These are phyloP conservation scores for Microplitis mediator DNA, from an alignment of 1,140 invertebrate species.

Conservation along the genomic window DNA sequence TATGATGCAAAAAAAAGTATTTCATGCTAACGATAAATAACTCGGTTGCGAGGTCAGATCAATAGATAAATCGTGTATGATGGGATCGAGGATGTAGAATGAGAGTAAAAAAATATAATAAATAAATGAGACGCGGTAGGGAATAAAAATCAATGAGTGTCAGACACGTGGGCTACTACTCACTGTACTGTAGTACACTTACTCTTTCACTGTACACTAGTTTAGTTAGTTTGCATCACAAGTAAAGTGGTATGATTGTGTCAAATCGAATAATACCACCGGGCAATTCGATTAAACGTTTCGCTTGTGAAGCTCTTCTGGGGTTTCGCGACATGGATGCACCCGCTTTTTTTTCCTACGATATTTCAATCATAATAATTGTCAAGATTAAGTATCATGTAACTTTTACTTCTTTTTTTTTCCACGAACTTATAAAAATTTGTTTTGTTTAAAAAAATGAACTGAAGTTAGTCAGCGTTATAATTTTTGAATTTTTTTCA, in stretches of 20 bases:
- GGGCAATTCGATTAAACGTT: constrained; percentile 52
- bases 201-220: not conserved
- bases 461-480: too few relatives aligned
- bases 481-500: too few relatives aligned
- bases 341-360: constrained; percentile 34
- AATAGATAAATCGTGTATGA: not conserved
- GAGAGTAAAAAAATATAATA: not conserved
- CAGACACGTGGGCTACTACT: too few relatives aligned
- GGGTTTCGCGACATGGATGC: constrained; percentile 38
- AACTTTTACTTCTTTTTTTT: too few relatives aligned
- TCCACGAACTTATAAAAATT: not conserved
- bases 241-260: constrained; percentile 1
- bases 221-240: constrained; percentile 20
- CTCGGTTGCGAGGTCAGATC: constrained; percentile 23
- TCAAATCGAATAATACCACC: constrained; percentile 35
- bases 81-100: not conserved
- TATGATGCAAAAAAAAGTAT: not conserved
- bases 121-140: not conserved
- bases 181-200: not conserved
- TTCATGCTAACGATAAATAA: constrained; percentile 19
- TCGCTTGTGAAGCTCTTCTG: constrained; percentile 24
- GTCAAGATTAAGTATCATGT: not conserved
- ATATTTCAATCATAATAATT: constrained; percentile 21
- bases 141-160: too few relatives aligned
- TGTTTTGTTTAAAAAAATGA: not conserved